Evolutionary conservation across 1,140 invertebrate species (phyloP), one percentile per base, ranked within the genome.

Genomic region (Coptotermes formosanus): DNA sequence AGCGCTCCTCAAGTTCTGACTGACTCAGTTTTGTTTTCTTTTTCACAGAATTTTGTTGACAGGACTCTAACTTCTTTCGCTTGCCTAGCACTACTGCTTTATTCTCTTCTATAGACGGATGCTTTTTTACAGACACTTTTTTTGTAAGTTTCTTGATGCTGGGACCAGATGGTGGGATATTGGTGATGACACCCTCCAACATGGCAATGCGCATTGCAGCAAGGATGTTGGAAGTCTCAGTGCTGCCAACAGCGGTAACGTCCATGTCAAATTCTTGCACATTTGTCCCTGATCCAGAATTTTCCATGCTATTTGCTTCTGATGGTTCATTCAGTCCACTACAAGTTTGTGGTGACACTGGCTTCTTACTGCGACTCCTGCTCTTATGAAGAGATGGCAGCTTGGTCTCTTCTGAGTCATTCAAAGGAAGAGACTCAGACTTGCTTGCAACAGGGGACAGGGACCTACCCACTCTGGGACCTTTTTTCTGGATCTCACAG

Each of bases 141-240:
- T 69, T 69, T 21, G 3, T 30, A 69, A 69, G 25, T 69, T 69
- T 69, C 64, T 69, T 69, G 3, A 25, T 7, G 32, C 82, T 32
- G 30, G 30, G 11, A 7, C 25, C 48, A 2, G 7, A 32, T 9
- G 82, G 43, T 9, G 48, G 82, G 3, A 25, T 52, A 6, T 83
- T 32, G 11, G 43, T 83, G 82, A 52, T 69, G 25, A 64, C 59
- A 38, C 85, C 64, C 21, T 85, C 55, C 38, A 85, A 55, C 85
- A 85, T 85, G 19, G 85, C 85, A 21, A 69, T 69, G 59, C 85
- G 52, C 85, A 85, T 85, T 6, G 85, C 85, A 44, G 85, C 85
- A n/a, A 85, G 55, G 11, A 85, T 85, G 32, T 69, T 82, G 25
- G 55, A 85, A 44, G 85, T 85, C 64, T 85, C 85, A 12, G 45